Percentiles rank a stretch among this genome's conserved stretches.
phyloP scores from a whole-genome alignment of 2,113 vertebrate genomes.

The Maylandia zebra region DNA sequence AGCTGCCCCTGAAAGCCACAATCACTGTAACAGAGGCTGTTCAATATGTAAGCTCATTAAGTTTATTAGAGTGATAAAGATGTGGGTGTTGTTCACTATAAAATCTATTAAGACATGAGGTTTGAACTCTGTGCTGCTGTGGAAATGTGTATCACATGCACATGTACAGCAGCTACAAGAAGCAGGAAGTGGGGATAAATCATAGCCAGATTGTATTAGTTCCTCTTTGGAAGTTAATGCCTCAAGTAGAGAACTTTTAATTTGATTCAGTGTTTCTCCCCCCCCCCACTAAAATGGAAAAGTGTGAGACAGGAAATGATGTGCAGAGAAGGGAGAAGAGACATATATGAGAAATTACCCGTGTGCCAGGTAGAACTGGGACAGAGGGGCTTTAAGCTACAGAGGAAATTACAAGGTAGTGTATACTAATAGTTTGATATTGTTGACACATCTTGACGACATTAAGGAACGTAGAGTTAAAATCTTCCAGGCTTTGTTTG shows the following conservation, averaged over 20 bases:
- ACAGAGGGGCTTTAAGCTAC: background rate
- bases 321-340: background rate
- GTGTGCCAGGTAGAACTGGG: background rate
- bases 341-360: background rate
- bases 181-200: conserved; percentile 25
- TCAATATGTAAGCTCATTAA: background rate
- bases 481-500: background rate
- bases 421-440: background rate
- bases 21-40: background rate
- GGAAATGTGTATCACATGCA: background rate
- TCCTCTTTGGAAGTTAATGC: conserved; percentile 5
- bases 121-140: background rate
- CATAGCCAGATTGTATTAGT: conserved; percentile 15
- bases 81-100: background rate
- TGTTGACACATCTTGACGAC: background rate
- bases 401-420: background rate
- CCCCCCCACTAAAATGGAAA: background rate
- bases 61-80: conserved; percentile 28
- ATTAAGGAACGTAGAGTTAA: background rate
- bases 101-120: background rate
- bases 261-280: conserved; percentile 13
- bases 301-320: conserved; percentile 13
- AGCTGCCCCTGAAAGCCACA: background rate
- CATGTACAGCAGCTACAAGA: background rate
- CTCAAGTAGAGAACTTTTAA: background rate